Conservation (phyloP, 2,797 vertebrate species). For the Hydrocynus forskahlii region DNA sequence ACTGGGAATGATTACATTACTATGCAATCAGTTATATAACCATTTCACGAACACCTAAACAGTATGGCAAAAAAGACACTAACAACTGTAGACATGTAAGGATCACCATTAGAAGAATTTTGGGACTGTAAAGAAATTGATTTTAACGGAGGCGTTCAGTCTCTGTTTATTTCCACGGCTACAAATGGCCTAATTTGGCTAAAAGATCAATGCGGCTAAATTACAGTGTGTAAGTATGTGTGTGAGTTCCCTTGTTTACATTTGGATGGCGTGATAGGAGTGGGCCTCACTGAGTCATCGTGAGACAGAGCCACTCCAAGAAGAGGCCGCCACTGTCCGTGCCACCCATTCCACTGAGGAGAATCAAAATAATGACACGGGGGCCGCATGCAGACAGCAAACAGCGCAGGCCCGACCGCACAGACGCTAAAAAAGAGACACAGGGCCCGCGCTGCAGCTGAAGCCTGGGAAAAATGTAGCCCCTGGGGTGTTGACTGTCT, state of each 20-base stretch:
- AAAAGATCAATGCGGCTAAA: slow-evolving; percentile 35
- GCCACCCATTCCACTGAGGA: slow-evolving; percentile 22
- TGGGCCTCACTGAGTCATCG: slow-evolving; percentile 26
- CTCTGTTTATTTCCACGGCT: not conserved
- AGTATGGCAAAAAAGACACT: too few species aligned
- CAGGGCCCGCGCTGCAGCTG: slow-evolving; percentile 21
- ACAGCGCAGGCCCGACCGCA: slow-evolving; percentile 39
- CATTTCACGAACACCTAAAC: too few species aligned
- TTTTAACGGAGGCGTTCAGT: not conserved
- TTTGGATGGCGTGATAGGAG: slow-evolving; percentile 25
- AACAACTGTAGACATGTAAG: too few species aligned
- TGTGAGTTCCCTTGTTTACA: slow-evolving; percentile 42
- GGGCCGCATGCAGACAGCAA: slow-evolving; percentile 52
- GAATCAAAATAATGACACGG: slow-evolving; percentile 49
- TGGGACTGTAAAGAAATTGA: not conserved
- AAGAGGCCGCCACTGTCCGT: slow-evolving; percentile 27
- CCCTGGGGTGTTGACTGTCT: slow-evolving; percentile 43
- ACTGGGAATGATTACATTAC: too few species aligned
- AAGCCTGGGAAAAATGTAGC: slow-evolving; percentile 33
- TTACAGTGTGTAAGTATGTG: slow-evolving; percentile 39
- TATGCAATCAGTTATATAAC: too few species aligned
- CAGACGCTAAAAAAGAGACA: slow-evolving; percentile 32
- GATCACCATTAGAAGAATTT: not conserved
- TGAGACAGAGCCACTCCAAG: slow-evolving; percentile 3
- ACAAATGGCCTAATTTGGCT: slow-evolving; percentile 27